Evolutionary conservation across 2,888 invertebrate species (phyloP).

Genomic region (Prenolepis imparis): DNA sequence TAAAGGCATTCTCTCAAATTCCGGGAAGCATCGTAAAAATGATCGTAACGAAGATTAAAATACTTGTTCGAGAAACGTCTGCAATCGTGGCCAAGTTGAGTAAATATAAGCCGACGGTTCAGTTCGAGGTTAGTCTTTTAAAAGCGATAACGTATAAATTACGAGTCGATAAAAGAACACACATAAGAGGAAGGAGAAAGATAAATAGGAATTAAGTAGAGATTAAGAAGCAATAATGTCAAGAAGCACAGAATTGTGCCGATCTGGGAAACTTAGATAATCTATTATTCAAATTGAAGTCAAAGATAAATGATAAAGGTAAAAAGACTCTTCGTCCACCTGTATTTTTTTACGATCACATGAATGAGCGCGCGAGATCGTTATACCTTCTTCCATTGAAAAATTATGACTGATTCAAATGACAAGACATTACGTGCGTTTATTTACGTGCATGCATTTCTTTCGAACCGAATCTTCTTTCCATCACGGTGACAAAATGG

Average conservation of each 20-base stretch:
- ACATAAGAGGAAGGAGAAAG: not conserved
- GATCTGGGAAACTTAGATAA: conserved; percentile 42
- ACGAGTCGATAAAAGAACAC: conserved; percentile 38
- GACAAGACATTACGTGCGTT: conserved; percentile 24
- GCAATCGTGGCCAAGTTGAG: conserved; percentile 17
- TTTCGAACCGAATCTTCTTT: conserved; percentile 3
- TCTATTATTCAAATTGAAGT: conserved; percentile 61
- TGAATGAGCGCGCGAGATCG: conserved; percentile 47
- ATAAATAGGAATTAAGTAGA: conserved; percentile 36
- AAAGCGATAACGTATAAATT: conserved; percentile 47
- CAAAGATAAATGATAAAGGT: conserved; percentile 58
- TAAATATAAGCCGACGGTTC: conserved; percentile 35
- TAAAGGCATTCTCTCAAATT: conserved; percentile 16
- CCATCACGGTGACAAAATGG: not conserved
- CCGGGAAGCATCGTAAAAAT: conserved; percentile 31
- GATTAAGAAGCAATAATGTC: conserved; percentile 53
- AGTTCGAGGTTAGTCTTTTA: conserved; percentile 21
- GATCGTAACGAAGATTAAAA: conserved; percentile 24
- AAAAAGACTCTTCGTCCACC: conserved; percentile 8
- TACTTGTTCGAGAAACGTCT: conserved; percentile 28
- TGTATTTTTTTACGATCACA: conserved; percentile 54
- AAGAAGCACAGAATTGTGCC: conserved; percentile 41
- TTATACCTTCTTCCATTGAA: conserved; percentile 39
- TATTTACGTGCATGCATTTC: conserved; percentile 21
- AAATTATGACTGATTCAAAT: conserved; percentile 43